Evolutionary conservation across 2,888 invertebrate genomes (phyloP), one percentile per base, ranked within the genome.

Genomic region (Oscheius sp.): DNA sequence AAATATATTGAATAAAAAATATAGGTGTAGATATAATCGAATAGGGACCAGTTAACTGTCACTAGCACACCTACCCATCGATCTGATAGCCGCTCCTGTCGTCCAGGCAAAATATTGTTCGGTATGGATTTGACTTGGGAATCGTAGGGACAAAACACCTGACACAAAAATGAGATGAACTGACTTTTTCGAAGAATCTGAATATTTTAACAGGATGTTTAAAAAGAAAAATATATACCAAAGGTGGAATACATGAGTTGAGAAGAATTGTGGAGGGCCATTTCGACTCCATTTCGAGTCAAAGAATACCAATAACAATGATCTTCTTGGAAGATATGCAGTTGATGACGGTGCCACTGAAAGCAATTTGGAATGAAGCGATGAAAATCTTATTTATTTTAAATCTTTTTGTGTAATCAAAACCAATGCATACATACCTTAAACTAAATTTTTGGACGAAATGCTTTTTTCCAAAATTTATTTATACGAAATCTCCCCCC

Each of bases 291-390:
- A 3, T n/a, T 28, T 5, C 59, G 41, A n/a, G 59, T 59, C 17
- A 59, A 20, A 14, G 44, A 44, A n/a, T 44, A 59, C 59, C 59
- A 59, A 28, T 44, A n/a, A 20, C 44, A 59, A 41, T 30, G 44
- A 30, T 59, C 59, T 9, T 24, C 28, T 12, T 44, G 59, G 3
- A 30, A 44, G 44, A 59, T 30, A 9, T 41, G 44, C 12, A 59
- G 59, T 30, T 59, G 59, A 14, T 59, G 59, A 28, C 59, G 59
- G 5, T 59, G 59, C 59, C 59, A 59, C 59, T 59, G 44, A 26
- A 59, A 59, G 8, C 17, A n/a, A 17, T n/a, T n/a, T n/a, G n/a
- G 50, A 20, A 9, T 3, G 9, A 9, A 22, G 49, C 12, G 4
- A 24, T 1, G n/a, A n/a, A n/a, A n/a, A n/a, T 17, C 17, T n/a